Conservation (phyloP, 1,140 invertebrate species). For the Paralvinella palmiformis region DNA sequence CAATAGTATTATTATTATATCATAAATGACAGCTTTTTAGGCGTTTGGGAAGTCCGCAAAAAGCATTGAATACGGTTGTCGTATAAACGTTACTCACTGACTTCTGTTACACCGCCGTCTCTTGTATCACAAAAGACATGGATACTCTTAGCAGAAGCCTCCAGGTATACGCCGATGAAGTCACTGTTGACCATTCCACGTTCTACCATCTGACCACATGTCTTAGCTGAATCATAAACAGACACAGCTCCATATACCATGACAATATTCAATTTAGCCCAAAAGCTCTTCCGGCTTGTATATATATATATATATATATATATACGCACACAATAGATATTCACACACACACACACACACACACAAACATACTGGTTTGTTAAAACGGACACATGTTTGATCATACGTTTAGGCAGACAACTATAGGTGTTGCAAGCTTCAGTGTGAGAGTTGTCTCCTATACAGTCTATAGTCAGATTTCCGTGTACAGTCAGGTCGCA, state of each 20-base stretch:
- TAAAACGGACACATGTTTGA: background rate
- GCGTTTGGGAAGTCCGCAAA: no score
- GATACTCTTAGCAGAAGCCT: no score
- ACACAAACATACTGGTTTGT: background rate
- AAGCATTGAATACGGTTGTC: no score
- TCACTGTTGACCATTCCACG: no score
- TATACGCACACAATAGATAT: background rate
- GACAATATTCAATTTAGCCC: background rate
- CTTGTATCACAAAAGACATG: no score
- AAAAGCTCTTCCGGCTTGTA: background rate
- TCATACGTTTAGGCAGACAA: conserved; percentile 4
- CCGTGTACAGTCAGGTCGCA: conserved; percentile 34
- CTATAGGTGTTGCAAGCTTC: background rate
- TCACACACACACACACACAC: background rate
- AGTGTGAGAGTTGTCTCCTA: background rate
- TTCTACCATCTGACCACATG: no score
- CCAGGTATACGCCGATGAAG: no score
- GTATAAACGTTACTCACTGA: no score
- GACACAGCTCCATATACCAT: background rate
- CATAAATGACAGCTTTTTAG: background rate
- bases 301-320: background rate
- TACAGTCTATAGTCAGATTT: conserved; percentile 4
- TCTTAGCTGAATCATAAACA: no score
- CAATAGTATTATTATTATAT: background rate
- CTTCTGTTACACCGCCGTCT: no score